Evolutionary conservation across 2,888 invertebrate genomes (phyloP).

Genomic region (Cataglyphis rosenhaueri): DNA sequence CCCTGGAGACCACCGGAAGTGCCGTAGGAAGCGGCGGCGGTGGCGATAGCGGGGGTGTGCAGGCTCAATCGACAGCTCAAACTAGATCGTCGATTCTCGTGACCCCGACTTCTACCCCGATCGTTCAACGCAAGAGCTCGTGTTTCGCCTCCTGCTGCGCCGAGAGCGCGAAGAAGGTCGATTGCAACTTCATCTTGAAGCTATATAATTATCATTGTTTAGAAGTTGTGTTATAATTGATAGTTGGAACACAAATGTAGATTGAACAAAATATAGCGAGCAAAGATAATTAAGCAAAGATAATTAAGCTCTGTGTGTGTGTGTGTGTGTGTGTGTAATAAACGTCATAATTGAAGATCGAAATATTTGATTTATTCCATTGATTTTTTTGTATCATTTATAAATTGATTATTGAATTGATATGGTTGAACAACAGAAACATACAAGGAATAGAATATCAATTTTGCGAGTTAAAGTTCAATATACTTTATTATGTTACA

Average conservation of each 20-base stretch:
- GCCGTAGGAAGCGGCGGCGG: constrained; percentile 65
- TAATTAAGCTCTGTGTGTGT: no score
- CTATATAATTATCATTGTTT: neutral
- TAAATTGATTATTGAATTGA: no score
- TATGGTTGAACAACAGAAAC: no score
- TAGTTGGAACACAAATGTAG: neutral
- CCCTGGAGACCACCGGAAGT: constrained; percentile 75
- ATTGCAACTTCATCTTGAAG: neutral
- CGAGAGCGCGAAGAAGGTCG: constrained; percentile 93
- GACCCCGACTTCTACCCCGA: constrained; percentile 72
- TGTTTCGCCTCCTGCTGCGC: constrained; percentile 93
- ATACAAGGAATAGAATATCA: no score
- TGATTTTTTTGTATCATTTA: no score
- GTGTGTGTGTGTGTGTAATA: no score
- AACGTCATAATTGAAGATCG: no score
- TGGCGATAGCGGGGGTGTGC: constrained; percentile 65
- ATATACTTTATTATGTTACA: no score
- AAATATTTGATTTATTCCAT: no score
- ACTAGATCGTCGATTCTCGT: constrained; percentile 76
- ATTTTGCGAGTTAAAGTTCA: no score
- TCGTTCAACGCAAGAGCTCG: constrained; percentile 76
- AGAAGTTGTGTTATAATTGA: neutral
- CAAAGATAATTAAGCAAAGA: no score
- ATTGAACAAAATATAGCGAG: neutral
- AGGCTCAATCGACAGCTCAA: constrained; percentile 75